Conservation (phyloP, 2,797 vertebrate species). For the Mionectes olivaceus region DNA sequence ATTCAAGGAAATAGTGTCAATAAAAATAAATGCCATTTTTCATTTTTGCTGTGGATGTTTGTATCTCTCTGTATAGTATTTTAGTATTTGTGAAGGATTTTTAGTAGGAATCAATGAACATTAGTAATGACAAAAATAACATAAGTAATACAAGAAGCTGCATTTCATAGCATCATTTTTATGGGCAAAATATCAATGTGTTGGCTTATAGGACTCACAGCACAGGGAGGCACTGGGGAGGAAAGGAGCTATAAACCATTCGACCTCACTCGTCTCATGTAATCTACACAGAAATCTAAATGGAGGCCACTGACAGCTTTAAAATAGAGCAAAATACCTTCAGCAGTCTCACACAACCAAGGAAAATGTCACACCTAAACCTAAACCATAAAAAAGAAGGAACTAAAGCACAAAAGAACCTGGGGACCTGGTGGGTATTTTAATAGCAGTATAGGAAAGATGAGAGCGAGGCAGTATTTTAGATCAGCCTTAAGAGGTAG, state of each 20-base stretch:
- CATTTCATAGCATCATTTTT: constrained; percentile 24
- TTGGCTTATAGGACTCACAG: background rate
- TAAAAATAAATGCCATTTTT: constrained; percentile 6
- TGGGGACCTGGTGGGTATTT: background rate
- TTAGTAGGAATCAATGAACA: constrained; percentile 42
- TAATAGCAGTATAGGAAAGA: background rate
- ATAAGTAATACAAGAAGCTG: background rate
- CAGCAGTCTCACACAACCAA: constrained; percentile 7
- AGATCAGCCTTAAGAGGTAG: background rate
- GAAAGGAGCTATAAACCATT: constrained; percentile 32
- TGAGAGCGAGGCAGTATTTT: background rate
- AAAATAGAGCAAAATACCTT: constrained; percentile 50
- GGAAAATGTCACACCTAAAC: constrained; percentile 38
- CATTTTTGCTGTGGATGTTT: background rate
- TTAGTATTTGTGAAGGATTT: constrained; percentile 6
- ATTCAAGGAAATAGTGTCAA: background rate
- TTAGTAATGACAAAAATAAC: background rate
- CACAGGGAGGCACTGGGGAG: background rate
- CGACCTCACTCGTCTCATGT: background rate
- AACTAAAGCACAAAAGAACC: background rate
- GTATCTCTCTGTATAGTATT: background rate
- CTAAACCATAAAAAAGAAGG: background rate
- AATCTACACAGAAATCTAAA: constrained; percentile 52
- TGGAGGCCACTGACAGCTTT: constrained; percentile 21
- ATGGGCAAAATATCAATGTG: background rate